phyloP scores from a whole-genome alignment of 2,113 vertebrate species.

The Arvicanthis niloticus region DNA sequence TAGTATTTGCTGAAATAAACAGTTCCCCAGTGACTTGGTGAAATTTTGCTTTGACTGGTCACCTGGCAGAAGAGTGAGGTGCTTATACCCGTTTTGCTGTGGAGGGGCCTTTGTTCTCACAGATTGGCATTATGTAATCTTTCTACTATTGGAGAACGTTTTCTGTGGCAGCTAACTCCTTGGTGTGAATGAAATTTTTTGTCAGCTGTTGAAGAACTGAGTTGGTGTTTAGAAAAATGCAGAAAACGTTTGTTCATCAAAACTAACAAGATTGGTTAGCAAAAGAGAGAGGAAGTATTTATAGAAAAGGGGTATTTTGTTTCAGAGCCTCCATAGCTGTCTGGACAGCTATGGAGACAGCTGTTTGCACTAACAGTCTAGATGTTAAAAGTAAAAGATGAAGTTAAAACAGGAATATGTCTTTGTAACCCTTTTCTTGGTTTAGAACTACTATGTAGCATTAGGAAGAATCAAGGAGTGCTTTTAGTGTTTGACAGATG shows the following conservation, averaged over 20 bases:
- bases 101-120: constrained; percentile 46
- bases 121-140: constrained; percentile 69
- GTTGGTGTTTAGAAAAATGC: constrained; percentile 65
- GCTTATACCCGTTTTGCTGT: constrained; percentile 40
- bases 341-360: too few relatives aligned
- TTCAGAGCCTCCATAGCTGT: constrained; percentile 50
- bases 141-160: constrained; percentile 33
- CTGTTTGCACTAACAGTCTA: not conserved
- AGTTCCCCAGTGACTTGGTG: not conserved
- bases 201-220: constrained; percentile 62
- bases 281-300: constrained; percentile 43
- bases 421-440: not conserved
- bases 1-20: constrained; percentile 57
- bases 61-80: constrained; percentile 52
- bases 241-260: constrained; percentile 59
- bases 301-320: constrained; percentile 61
- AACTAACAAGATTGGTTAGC: constrained; percentile 37
- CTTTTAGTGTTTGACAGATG: not conserved
- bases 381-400: not conserved
- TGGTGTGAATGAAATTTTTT: constrained; percentile 67
- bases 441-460: not conserved
- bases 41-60: constrained; percentile 33
- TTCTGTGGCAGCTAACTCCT: constrained; percentile 66
- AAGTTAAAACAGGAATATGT: not conserved
- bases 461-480: not conserved